Evolutionary conservation across 2,113 vertebrate genomes (phyloP), one percentile per base, ranked within the genome.

Genomic region (Tylochromis polylepis): DNA sequence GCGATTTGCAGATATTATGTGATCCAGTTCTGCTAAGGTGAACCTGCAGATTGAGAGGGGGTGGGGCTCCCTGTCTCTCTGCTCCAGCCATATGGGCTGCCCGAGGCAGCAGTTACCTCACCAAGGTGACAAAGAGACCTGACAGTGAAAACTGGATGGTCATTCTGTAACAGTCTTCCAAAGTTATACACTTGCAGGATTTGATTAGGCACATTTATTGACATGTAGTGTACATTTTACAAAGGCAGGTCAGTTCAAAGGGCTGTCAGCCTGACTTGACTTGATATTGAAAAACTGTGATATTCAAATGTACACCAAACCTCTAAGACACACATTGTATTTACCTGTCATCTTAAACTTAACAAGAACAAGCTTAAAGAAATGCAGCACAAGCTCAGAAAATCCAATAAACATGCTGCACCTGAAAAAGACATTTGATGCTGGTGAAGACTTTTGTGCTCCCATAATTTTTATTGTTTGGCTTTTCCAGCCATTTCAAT

Each of bases 21-120:
- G 90, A 88, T 55, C 49, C 84, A 41, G 46, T 84, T 89, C 62
- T 83, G 79, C 18, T 84, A 46, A 87, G 81, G 85, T 87, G 86
- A 93, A 60, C n/a, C 58, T 87, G 82, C 92, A 94, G 89, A 92
- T 77, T 88, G 92, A 87, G 91, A 6, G 86, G 65, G 90, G 93
- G 86, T 92, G 93, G 88, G 89, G 81, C 72, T 84, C 34, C 75
- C 79, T 67, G 59, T 89, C 89, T 86, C 82, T 88, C 83, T 83
- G 77, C 60, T 84, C 31, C 24, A 15, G 85, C 94, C 94, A 95
- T 95, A 93, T 94, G 94, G 93, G 31, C 24, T 12, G 85, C 95
- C 91, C 0, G 86, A 89, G 91, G 95, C 93, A n/a, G 38, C 27
- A 57, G 62, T 90, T 87, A 89, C 87, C 72, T 91, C 87, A 86